Evolutionary conservation across 1,140 invertebrate species (phyloP).

Genomic region (Thereuonema tuberculata): DNA sequence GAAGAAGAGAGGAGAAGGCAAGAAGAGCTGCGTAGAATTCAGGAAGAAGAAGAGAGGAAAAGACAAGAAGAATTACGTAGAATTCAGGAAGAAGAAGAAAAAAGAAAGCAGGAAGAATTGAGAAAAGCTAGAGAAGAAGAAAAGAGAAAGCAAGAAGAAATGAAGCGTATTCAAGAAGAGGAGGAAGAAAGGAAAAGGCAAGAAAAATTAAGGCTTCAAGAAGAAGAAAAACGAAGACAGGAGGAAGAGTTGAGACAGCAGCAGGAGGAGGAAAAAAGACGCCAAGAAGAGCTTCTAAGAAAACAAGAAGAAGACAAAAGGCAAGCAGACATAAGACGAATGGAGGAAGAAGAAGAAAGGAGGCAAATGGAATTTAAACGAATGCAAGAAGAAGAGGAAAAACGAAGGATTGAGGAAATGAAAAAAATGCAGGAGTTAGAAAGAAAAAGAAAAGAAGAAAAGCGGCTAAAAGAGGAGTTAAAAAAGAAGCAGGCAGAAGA

Average conservation of each 20-base stretch:
- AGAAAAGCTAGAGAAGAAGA: no score
- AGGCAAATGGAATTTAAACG: no score
- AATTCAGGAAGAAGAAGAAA: neutral
- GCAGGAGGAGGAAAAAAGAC: constrained; percentile 22
- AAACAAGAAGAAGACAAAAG: constrained; percentile 8
- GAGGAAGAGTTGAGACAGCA: no score
- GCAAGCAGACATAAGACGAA: constrained; percentile 2
- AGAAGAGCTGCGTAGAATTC: no score
- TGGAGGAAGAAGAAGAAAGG: constrained; percentile 20
- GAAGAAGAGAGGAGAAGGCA: no score
- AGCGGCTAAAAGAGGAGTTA: no score
- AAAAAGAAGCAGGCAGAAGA: neutral
- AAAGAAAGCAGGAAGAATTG: neutral
- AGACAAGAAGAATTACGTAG: no score
- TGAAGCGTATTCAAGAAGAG: no score
- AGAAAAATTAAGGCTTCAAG: no score
- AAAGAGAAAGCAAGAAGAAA: constrained; percentile 9
- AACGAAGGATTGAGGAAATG: no score
- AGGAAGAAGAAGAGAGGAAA: neutral
- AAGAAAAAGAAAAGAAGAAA: constrained; percentile 23
- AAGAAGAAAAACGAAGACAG: constrained; percentile 6
- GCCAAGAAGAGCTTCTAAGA: neutral
- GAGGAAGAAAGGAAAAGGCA: constrained; percentile 1
- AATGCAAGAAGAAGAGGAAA: neutral
- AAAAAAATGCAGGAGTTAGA: constrained; percentile 17